Conservation (phyloP, 2,888 invertebrate genomes). For the Silvanus unidentatus region DNA sequence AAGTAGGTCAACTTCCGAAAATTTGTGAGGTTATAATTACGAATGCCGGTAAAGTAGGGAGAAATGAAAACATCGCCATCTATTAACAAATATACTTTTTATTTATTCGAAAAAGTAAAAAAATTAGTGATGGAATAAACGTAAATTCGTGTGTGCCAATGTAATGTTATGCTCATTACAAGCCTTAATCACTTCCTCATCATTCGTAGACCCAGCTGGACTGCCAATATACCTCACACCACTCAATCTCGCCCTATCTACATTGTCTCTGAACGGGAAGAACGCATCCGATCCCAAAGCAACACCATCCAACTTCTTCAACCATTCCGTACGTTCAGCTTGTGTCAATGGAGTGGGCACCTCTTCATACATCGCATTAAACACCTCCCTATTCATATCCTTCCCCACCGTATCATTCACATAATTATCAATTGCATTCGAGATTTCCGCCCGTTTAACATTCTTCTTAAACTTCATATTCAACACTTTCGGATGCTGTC, state of each 20-base stretch:
- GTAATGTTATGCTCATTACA: constrained; percentile 88
- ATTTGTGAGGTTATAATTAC: too few relatives aligned
- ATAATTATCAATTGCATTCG: constrained; percentile 94
- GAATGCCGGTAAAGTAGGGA: too few relatives aligned
- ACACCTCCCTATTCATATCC: constrained; percentile 73
- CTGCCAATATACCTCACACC: constrained; percentile 92
- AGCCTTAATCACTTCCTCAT: constrained; percentile 79
- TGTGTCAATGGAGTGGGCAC: constrained; percentile 67
- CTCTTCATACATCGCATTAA: constrained; percentile 68
- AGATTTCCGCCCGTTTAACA: constrained; percentile 83
- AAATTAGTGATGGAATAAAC: constrained; percentile 88
- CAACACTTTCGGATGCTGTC: constrained; percentile 83
- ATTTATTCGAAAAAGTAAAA: background rate
- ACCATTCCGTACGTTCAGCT: constrained; percentile 63
- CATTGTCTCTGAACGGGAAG: constrained; percentile 97
- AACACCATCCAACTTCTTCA: constrained; percentile 65
- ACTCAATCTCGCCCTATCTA: constrained; percentile 86
- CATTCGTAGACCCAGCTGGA: constrained; percentile 92
- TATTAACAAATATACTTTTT: too few relatives aligned
- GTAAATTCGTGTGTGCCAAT: constrained; percentile 80
- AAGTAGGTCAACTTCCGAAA: too few relatives aligned
- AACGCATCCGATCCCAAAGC: constrained; percentile 95
- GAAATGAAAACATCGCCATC: too few relatives aligned
- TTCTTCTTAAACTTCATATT: constrained; percentile 79
- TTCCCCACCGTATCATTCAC: constrained; percentile 89